Evolutionary conservation across 2,113 vertebrate species (phyloP).

Genomic region (Xenus cinereus): DNA sequence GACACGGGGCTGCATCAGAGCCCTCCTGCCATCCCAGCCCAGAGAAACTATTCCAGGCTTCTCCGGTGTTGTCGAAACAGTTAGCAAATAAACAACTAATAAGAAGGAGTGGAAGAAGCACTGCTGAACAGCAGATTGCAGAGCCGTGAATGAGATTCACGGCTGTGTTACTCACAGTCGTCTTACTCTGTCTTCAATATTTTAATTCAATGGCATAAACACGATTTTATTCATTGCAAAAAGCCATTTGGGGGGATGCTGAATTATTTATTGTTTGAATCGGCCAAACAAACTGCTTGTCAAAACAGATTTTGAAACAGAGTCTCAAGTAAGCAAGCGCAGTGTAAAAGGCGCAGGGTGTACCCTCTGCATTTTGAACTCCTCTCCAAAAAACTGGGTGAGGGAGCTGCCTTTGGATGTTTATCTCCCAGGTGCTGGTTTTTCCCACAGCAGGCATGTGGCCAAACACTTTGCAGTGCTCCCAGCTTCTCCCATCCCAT

Average conservation of each 20-base stretch:
- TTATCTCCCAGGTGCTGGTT: neutral
- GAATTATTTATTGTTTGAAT: conserved; percentile 9
- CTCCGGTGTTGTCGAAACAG: neutral
- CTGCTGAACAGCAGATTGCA: neutral
- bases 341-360: neutral
- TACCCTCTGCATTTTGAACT: neutral
- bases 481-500: neutral
- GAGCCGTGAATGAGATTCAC: neutral
- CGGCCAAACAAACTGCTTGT: neutral
- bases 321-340: neutral
- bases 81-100: neutral
- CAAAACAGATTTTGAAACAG: neutral
- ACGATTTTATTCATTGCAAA: neutral
- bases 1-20: neutral
- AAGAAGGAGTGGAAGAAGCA: neutral
- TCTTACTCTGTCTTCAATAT: neutral
- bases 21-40: rapidly evolving
- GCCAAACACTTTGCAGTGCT: neutral
- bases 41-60: neutral
- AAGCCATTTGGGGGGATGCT: neutral
- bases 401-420: neutral
- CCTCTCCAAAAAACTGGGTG: neutral
- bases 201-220: neutral
- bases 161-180: neutral
- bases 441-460: neutral